A percentile compares a stretch with the other conserved stretches of the same genome.
Conservation (phyloP, 2,797 vertebrate genomes). For the Pipistrellus nathusii region DNA sequence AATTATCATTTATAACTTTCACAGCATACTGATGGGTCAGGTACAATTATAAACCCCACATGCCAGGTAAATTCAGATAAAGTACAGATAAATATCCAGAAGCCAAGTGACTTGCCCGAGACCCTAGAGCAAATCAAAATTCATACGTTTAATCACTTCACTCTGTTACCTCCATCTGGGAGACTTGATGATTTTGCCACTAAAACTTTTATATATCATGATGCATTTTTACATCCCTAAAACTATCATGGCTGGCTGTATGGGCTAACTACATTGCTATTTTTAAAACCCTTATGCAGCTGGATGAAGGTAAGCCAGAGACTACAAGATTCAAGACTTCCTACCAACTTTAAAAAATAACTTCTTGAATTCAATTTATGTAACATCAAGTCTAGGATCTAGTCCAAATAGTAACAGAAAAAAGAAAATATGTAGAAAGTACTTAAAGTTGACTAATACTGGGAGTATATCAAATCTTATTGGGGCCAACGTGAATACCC, state of each 20-base stretch:
- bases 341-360: background rate
- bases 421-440: background rate
- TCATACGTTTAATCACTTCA: background rate
- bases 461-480: background rate
- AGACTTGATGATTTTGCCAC: background rate
- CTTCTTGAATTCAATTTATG: slow-evolving; percentile 9
- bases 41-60: background rate
- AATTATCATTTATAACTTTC: background rate
- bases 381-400: background rate
- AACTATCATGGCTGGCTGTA: background rate
- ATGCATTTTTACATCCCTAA: background rate
- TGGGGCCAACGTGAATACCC: background rate
- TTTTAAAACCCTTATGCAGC: background rate
- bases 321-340: background rate
- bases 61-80: background rate
- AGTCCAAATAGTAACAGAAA: background rate
- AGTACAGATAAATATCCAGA: background rate
- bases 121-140: background rate
- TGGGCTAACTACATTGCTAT: background rate
- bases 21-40: background rate
- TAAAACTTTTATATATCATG: background rate
- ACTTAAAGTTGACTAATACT: background rate
- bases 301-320: background rate
- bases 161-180: background rate
- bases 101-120: background rate